phyloP scores from a whole-genome alignment of 64 coral and sea anemone species.

The Astreopora myriophthalma region DNA sequence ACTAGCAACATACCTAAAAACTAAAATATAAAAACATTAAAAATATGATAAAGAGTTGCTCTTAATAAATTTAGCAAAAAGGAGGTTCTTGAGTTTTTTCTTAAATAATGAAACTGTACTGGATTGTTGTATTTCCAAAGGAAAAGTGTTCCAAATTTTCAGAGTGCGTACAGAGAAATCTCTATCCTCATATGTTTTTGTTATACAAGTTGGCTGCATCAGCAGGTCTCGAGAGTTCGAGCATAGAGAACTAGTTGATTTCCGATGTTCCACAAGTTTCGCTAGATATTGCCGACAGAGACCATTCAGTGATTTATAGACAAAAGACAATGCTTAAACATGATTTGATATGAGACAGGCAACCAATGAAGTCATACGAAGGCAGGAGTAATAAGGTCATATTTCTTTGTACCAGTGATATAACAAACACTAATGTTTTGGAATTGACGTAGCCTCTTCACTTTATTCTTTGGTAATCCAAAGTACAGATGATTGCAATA shows the following conservation, averaged over 20 bases:
- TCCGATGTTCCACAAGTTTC: not conserved
- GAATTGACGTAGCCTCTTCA: not conserved
- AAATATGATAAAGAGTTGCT: no score
- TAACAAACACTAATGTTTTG: not conserved
- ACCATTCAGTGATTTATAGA: no score
- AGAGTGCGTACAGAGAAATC: not conserved
- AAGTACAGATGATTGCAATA: conserved; percentile 4
- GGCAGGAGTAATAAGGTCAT: not conserved
- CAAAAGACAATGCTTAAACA: no score
- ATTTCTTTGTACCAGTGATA: not conserved
- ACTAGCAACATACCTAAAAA: no score
- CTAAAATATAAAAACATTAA: no score
- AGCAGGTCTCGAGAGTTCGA: not conserved
- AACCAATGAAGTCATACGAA: not conserved
- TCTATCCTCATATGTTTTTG: not conserved
- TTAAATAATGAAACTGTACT: no score
- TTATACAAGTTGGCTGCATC: not conserved
- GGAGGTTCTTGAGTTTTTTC: no score
- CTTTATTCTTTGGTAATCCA: conserved; percentile 3
- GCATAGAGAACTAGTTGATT: not conserved
- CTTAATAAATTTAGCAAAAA: no score
- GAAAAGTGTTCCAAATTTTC: no score
- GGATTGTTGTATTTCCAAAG: no score
- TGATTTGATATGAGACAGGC: not conserved
- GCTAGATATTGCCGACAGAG: not conserved